These are phyloP conservation scores for Acanthosepion esculentum DNA, from an alignment of 2,888 invertebrate species.

Conservation along the genomic window DNA sequence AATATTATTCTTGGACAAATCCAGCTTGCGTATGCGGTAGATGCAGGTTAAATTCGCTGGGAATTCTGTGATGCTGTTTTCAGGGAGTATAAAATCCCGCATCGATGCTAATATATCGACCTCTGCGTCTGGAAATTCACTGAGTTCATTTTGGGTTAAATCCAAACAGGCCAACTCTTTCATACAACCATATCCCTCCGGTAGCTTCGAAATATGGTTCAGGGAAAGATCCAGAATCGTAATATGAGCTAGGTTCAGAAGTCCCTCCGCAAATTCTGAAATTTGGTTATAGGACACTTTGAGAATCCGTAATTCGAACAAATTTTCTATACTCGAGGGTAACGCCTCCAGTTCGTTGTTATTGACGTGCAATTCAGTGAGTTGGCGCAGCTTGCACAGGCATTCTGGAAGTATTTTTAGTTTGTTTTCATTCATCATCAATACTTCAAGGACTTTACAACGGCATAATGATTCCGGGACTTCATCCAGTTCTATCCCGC, in stretches of 20 bases:
- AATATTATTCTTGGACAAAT: neutral
- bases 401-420: neutral
- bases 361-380: neutral
- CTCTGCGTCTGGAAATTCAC: neutral
- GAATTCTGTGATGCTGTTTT: neutral
- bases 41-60: neutral
- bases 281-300: slow-evolving; percentile 68
- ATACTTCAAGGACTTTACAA: neutral
- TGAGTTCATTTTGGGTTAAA: neutral
- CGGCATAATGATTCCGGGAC: neutral
- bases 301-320: slow-evolving; percentile 64
- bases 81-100: neutral
- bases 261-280: slow-evolving; percentile 49
- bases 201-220: neutral
- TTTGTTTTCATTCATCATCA: neutral
- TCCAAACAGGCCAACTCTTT: neutral
- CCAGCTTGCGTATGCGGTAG: neutral
- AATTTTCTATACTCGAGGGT: slow-evolving; percentile 62
- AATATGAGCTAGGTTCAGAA: neutral
- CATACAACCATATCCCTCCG: neutral
- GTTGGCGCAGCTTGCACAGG: neutral
- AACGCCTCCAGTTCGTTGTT: slow-evolving; percentile 51
- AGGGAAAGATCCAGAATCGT: neutral
- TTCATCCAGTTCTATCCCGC: neutral
- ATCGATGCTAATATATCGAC: slow-evolving; percentile 2